phyloP scores from a whole-genome alignment of 2,888 invertebrate species.

The Chloroclystis v-ata region DNA sequence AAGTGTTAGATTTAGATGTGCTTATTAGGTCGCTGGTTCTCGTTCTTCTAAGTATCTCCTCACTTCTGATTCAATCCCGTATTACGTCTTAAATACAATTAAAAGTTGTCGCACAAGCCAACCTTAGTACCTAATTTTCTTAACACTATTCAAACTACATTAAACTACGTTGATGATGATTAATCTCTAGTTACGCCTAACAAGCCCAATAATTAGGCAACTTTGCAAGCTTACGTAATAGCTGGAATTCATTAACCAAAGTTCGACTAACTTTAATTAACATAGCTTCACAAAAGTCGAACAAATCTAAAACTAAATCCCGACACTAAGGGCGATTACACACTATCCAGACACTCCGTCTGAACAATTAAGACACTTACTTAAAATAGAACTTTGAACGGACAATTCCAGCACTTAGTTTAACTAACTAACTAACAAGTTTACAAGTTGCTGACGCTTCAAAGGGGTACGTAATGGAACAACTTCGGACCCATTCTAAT shows the following conservation, averaged over 20 bases:
- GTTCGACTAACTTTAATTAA: background rate
- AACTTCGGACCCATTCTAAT: constrained; percentile 36
- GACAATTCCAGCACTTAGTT: constrained; percentile 35
- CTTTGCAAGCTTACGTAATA: background rate
- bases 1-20: no score
- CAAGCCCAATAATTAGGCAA: background rate
- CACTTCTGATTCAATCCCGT: no score
- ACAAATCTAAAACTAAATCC: constrained; percentile 5
- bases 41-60: no score
- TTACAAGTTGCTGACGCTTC: constrained; percentile 39
- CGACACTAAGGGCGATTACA: constrained; percentile 16
- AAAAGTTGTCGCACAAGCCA: no score
- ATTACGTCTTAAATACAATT: no score
- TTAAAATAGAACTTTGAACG: constrained; percentile 35
- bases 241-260: background rate
- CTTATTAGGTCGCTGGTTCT: no score
- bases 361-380: constrained; percentile 30
- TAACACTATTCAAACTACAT: no score
- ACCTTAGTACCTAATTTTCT: no score
- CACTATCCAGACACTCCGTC: constrained; percentile 19
- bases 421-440: constrained; percentile 41
- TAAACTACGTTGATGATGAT: no score
- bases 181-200: no score
- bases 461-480: constrained; percentile 39
- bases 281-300: background rate